These are phyloP conservation scores for Cervus canadensis DNA, from an alignment of 2,113 vertebrate genomes.

Conservation along the genomic window DNA sequence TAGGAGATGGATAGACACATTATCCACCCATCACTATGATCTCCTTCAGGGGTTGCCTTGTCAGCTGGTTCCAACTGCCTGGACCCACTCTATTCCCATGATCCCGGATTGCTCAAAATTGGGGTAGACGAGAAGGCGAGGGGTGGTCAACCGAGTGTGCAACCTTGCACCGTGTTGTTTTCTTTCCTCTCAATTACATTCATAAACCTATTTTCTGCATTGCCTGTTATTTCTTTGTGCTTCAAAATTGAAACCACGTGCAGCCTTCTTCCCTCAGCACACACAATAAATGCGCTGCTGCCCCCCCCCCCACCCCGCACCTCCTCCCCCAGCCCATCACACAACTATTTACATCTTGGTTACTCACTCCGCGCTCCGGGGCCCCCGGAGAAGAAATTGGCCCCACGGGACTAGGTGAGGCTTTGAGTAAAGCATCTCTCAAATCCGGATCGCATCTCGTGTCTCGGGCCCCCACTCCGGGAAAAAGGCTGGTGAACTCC, in stretches of 20 bases:
- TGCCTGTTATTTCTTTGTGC: slow-evolving; percentile 73
- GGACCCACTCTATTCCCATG: slow-evolving; percentile 62
- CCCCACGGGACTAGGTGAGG: neutral
- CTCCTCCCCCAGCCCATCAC: too few species aligned
- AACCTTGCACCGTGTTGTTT: slow-evolving; percentile 65
- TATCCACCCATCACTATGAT: slow-evolving; percentile 82
- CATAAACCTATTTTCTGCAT: slow-evolving; percentile 63
- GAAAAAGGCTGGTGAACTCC: neutral
- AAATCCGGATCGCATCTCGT: neutral
- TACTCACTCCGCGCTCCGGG: neutral
- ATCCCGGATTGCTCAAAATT: slow-evolving; percentile 66
- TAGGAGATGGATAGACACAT: slow-evolving; percentile 72
- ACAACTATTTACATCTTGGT: too few species aligned
- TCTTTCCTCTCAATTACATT: slow-evolving; percentile 69
- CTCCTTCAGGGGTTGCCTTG: slow-evolving; percentile 74
- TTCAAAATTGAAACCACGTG: slow-evolving; percentile 75
- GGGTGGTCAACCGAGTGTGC: slow-evolving; percentile 42
- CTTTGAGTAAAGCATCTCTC: slow-evolving; percentile 52
- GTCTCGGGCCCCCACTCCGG: fast-evolving
- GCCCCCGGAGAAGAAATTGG: neutral
- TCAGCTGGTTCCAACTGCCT: slow-evolving; percentile 75
- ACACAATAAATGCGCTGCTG: slow-evolving; percentile 32
- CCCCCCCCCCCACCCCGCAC: neutral
- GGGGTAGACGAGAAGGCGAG: slow-evolving; percentile 31
- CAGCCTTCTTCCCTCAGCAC: slow-evolving; percentile 25